Evolutionary conservation across 1,140 invertebrate genomes (phyloP), one percentile per base, ranked within the genome.

Genomic region (Lithobius niger): DNA sequence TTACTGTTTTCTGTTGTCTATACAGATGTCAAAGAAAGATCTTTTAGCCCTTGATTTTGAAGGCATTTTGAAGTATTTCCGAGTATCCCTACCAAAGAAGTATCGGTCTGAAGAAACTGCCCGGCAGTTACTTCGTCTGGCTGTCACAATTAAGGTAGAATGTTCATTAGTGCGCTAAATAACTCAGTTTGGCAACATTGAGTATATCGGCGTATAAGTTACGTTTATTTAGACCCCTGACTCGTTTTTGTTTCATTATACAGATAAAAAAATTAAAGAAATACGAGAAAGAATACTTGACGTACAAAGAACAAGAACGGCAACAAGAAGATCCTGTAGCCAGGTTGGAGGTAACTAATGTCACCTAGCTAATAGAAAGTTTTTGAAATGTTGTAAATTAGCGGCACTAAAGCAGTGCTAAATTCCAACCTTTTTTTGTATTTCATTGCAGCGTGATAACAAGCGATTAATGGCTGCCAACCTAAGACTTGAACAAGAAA

Each of bases 21-120:
- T 75, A 3, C 64, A 86, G 83, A 71, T 80, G 57, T 90, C 86
- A 47, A 84, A 88, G 64, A 88, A 93, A 61, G 95, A 99, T 66
- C 73, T 99, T n/a, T 72, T 99, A 26, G 80, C 84, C 55, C 75
- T 94, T 45, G 96, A 99, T 74, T 99, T 99, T 71, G 97, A 99
- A 74, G 91, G 81, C 68, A 85, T 84, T 69, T 69, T 94, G 2
- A 91, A 91, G 67, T 89, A 88, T 70, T 94, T 91, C 67, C 82
- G 95, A 52, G 94, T 99, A 1, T 86, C 88, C 16, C 74, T 99
- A 55, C 96, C 96, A 15, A 97, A 98, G 72, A 92, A 91, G 66
- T 98, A 92, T 68, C 80, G 93, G 44, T 86, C 82, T 24, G 88
- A 97, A 69, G 87, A 93, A 62, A 79, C 84, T 1, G 88, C 93